phyloP scores from a whole-genome alignment of 2,113 vertebrate genomes.

The Mirza zaza region DNA sequence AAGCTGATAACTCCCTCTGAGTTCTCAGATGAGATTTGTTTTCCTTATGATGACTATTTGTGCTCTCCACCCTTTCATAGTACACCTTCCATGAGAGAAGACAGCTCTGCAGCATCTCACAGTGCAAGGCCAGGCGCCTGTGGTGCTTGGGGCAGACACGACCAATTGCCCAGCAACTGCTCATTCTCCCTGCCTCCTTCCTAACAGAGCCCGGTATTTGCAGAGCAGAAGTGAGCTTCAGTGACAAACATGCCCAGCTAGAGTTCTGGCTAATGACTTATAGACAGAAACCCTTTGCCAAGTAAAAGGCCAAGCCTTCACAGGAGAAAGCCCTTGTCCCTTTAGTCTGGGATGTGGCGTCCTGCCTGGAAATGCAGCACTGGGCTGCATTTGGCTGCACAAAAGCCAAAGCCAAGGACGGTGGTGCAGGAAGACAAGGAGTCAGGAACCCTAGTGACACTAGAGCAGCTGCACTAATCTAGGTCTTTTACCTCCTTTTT shows the following conservation, averaged over 20 bases:
- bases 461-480: fast-evolving
- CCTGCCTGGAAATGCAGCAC: fast-evolving
- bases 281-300: background rate
- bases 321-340: too few species aligned
- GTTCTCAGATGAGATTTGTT: background rate
- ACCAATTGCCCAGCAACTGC: fast-evolving
- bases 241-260: background rate
- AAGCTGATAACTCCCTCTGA: background rate
- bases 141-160: too few species aligned
- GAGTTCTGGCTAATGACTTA: background rate
- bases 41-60: background rate
- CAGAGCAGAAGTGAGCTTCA: background rate
- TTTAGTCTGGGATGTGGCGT: background rate
- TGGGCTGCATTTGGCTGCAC: too few species aligned
- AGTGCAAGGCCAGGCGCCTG: too few species aligned
- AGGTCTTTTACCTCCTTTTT: background rate
- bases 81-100: fast-evolving
- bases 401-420: background rate
- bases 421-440: fast-evolving
- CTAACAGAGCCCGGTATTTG: background rate
- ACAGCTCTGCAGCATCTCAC: background rate
- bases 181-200: too few species aligned
- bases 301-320: background rate
- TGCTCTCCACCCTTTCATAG: background rate
- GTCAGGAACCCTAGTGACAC: background rate